Evolutionary conservation across 2,888 invertebrate species (phyloP).

Genomic region (Lasioglossum leucozonium): DNA sequence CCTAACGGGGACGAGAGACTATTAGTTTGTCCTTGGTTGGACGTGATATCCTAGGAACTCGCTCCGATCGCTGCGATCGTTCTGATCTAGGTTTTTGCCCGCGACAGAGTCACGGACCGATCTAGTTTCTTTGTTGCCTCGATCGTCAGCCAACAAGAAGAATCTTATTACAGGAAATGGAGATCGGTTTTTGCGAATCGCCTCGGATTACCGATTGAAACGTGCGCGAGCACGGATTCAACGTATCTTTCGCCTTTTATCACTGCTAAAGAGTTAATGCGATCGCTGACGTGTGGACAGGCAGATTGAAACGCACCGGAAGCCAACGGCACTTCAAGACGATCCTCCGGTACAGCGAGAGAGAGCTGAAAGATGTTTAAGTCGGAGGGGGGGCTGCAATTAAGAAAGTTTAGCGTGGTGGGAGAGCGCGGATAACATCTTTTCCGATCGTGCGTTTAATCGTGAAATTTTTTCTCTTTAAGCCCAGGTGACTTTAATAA

Average conservation of each 20-base stretch:
- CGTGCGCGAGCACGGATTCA: constrained; percentile 7
- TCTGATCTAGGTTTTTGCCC: not conserved
- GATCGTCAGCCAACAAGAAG: constrained; percentile 20
- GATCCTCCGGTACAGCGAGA: not conserved
- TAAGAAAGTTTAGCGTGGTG: constrained; percentile 12
- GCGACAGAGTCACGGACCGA: not conserved
- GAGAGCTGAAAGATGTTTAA: not conserved
- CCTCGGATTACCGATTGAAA: not conserved
- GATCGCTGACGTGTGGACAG: constrained; percentile 4
- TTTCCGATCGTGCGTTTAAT: not conserved
- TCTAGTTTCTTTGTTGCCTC: constrained; percentile 21
- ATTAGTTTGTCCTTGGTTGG: constrained; percentile 28
- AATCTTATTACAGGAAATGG: constrained; percentile 29
- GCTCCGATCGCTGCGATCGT: not conserved
- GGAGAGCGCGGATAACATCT: not conserved
- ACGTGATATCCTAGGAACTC: not conserved
- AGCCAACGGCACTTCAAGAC: not conserved
- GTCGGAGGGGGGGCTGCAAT: not conserved
- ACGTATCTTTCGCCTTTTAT: constrained; percentile 14
- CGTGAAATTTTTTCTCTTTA: not conserved
- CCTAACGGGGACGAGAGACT: constrained; percentile 47
- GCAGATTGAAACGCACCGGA: constrained; percentile 15
- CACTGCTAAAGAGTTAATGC: constrained; percentile 26
- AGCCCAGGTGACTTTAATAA: no score
- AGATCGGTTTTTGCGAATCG: constrained; percentile 14